These are phyloP conservation scores for Trachelipus rathkii DNA, from an alignment of 1,140 invertebrate species.

Conservation along the genomic window DNA sequence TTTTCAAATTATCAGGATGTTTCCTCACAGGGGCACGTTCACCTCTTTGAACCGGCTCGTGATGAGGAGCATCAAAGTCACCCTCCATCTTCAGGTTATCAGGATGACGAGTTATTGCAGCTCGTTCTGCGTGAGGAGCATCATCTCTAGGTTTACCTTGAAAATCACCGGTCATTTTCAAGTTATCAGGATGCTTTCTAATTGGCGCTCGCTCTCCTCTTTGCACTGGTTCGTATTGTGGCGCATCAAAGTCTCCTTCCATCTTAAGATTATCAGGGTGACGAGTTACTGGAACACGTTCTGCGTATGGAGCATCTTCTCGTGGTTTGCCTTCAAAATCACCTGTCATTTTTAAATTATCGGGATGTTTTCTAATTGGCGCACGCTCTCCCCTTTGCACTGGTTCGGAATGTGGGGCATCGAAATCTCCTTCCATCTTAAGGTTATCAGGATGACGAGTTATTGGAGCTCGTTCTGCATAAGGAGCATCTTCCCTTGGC, in stretches of 20 bases:
- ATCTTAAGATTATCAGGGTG: slow-evolving; percentile 32
- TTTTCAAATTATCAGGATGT: slow-evolving; percentile 33
- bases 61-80: slow-evolving; percentile 30
- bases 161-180: slow-evolving; percentile 61
- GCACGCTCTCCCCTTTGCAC: slow-evolving; percentile 52
- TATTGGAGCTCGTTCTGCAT: slow-evolving; percentile 44
- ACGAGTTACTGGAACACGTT: slow-evolving; percentile 32
- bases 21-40: slow-evolving; percentile 50
- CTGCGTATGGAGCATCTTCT: slow-evolving; percentile 33
- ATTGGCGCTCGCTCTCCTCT: slow-evolving; percentile 51
- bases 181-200: slow-evolving; percentile 55
- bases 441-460: slow-evolving; percentile 55
- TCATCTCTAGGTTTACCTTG: slow-evolving; percentile 30
- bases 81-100: slow-evolving; percentile 59
- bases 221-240: slow-evolving; percentile 1
- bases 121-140: slow-evolving; percentile 51
- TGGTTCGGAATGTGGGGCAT: slow-evolving; percentile 30
- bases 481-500: slow-evolving; percentile 45
- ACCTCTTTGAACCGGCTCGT: slow-evolving; percentile 26
- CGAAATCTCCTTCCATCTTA: slow-evolving; percentile 62
- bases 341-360: slow-evolving; percentile 60
- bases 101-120: slow-evolving; percentile 50
- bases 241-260: slow-evolving; percentile 29
- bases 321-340: slow-evolving; percentile 49
- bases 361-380: slow-evolving; percentile 52